Evolutionary conservation across 2,113 vertebrate species (phyloP).

Genomic region (Oncorhynchus clarkii): DNA sequence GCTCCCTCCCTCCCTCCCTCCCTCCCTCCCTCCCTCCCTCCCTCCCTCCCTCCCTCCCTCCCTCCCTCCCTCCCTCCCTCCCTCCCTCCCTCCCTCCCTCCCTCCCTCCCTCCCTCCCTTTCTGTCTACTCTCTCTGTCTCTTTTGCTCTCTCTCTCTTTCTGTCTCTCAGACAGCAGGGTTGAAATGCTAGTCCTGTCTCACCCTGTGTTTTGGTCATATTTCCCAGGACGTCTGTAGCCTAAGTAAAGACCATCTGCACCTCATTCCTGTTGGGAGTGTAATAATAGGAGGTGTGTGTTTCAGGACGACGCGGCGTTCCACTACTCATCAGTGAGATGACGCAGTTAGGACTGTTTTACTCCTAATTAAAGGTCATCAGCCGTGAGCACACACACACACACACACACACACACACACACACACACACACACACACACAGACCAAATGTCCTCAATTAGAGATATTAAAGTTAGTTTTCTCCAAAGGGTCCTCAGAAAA

Average conservation of each 20-base stretch:
- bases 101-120: not conserved
- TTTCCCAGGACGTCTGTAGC: not conserved
- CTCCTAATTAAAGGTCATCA: slow-evolving; percentile 50
- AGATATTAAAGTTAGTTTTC: slow-evolving; percentile 60
- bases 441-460: slow-evolving; percentile 32
- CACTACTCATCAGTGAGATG: slow-evolving; percentile 47
- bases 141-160: not conserved
- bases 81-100: not conserved
- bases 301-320: slow-evolving; percentile 8
- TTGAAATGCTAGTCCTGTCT: not conserved
- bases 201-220: slow-evolving; percentile 15
- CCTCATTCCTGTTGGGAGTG: slow-evolving; percentile 14
- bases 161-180: not conserved
- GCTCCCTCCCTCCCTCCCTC: not conserved
- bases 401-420: not conserved
- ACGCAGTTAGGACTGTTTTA: slow-evolving; percentile 51
- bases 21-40: no score
- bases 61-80: no score
- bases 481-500: slow-evolving; percentile 33
- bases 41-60: no score
- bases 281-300: not conserved
- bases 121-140: not conserved
- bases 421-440: not conserved
- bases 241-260: not conserved
- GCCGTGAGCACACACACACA: not conserved